Conservation (phyloP, 2,797 vertebrate genomes). For the Lacerta agilis region DNA sequence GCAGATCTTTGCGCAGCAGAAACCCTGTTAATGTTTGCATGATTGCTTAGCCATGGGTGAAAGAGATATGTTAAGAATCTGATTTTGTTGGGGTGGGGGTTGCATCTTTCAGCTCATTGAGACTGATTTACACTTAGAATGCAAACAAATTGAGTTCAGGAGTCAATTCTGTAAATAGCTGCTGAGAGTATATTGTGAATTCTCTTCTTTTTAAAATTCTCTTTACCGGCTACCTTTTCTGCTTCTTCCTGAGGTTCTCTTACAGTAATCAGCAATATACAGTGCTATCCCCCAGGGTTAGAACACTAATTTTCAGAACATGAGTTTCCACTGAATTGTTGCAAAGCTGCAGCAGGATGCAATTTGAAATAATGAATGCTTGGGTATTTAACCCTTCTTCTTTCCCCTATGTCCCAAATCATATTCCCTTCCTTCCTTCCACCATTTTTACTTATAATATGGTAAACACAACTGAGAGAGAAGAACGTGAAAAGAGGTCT, state of each 20-base stretch:
- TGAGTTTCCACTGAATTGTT: neutral
- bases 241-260: neutral
- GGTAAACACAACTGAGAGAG: neutral
- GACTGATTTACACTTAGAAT: neutral
- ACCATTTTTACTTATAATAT: neutral
- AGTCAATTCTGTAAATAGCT: neutral
- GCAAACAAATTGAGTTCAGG: neutral
- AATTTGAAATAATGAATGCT: neutral
- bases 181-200: neutral
- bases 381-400: neutral
- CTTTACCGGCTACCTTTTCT: neutral
- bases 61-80: neutral
- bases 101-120: neutral
- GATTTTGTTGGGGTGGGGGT: neutral
- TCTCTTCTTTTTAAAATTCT: neutral
- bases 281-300: neutral
- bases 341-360: neutral
- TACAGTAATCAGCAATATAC: neutral
- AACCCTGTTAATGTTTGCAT: neutral
- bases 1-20: neutral
- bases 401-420: neutral
- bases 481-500: neutral
- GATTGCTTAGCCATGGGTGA: neutral
- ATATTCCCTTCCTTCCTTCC: neutral
- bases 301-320: neutral